Conservation (phyloP, 2,113 vertebrate species). For the Labrus mixtus region DNA sequence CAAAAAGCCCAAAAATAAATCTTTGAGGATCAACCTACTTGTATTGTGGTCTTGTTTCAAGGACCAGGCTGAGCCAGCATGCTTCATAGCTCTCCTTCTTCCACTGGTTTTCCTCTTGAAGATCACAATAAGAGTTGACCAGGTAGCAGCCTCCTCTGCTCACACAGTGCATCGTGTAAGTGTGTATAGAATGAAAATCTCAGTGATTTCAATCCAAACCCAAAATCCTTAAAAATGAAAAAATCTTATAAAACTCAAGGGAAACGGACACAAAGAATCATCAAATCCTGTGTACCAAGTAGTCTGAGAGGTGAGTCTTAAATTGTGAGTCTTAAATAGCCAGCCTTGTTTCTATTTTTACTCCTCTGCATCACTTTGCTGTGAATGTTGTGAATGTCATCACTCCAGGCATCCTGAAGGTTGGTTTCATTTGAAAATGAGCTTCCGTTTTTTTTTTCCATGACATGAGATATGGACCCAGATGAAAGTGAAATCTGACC, state of each 20-base stretch:
- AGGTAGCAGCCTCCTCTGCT: constrained; percentile 71
- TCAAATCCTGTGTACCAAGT: constrained; percentile 13
- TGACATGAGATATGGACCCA: constrained; percentile 7
- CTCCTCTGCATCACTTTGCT: constrained; percentile 53
- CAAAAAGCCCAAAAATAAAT: too few relatives aligned
- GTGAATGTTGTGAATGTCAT: constrained; percentile 56
- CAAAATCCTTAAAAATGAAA: not conserved
- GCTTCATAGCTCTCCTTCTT: constrained; percentile 75
- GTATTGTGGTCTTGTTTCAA: constrained; percentile 77
- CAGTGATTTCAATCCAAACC: not conserved
- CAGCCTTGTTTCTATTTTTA: constrained; percentile 69
- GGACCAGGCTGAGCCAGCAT: constrained; percentile 77
- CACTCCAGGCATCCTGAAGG: constrained; percentile 41
- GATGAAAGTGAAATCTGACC: not conserved
- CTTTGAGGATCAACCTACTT: constrained; percentile 65
- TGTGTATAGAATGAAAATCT: not conserved
- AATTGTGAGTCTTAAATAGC: constrained; percentile 66
- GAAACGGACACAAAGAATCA: not conserved
- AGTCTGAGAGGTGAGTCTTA: constrained; percentile 52
- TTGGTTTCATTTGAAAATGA: constrained; percentile 61
- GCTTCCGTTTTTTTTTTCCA: constrained; percentile 33
- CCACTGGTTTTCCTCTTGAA: constrained; percentile 72
- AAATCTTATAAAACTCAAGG: not conserved
- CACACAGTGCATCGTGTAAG: constrained; percentile 72
- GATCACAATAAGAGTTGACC: constrained; percentile 76